These are phyloP conservation scores for Hipparchia sbordonii DNA, from an alignment of 2,888 invertebrate species.

Conservation along the genomic window DNA sequence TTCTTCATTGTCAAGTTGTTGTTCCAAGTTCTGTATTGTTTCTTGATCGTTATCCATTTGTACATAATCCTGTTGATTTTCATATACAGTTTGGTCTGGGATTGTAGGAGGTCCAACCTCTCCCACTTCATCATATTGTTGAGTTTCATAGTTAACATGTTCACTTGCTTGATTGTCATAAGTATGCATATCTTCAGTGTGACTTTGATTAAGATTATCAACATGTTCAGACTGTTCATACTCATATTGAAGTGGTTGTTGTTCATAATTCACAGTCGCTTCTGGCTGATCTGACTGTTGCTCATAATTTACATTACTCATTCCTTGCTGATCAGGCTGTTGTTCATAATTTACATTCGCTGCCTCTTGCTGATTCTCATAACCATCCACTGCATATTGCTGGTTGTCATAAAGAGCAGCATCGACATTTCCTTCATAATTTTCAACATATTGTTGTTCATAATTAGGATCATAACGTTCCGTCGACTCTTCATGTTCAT, in stretches of 20 bases:
- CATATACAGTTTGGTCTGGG: slow-evolving; percentile 26
- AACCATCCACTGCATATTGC: slow-evolving; percentile 42
- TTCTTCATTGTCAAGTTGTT: slow-evolving; percentile 55
- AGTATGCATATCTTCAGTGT: slow-evolving; percentile 14
- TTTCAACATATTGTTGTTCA: slow-evolving; percentile 58
- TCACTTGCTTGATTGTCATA: slow-evolving; percentile 29
- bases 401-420: slow-evolving; percentile 32
- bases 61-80: slow-evolving; percentile 30
- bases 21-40: slow-evolving; percentile 45
- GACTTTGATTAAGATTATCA: slow-evolving; percentile 27
- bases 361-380: slow-evolving; percentile 38
- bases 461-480: slow-evolving; percentile 64
- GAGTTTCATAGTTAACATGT: slow-evolving; percentile 36
- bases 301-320: slow-evolving; percentile 14
- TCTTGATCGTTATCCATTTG: slow-evolving; percentile 28
- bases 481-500: slow-evolving; percentile 60
- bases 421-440: slow-evolving; percentile 29
- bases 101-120: slow-evolving; percentile 23
- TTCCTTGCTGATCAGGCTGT: slow-evolving; percentile 28
- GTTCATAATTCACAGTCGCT: not conserved
- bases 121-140: slow-evolving; percentile 34
- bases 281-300: slow-evolving; percentile 4
- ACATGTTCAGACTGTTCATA: slow-evolving; percentile 18
- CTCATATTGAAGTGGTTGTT: slow-evolving; percentile 10
- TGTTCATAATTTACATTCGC: slow-evolving; percentile 28